Percentiles rank a stretch among this genome's conserved stretches.
Evolutionary conservation across 2,113 vertebrate species (phyloP).

Genomic region (Epinephelus fuscoguttatus): DNA sequence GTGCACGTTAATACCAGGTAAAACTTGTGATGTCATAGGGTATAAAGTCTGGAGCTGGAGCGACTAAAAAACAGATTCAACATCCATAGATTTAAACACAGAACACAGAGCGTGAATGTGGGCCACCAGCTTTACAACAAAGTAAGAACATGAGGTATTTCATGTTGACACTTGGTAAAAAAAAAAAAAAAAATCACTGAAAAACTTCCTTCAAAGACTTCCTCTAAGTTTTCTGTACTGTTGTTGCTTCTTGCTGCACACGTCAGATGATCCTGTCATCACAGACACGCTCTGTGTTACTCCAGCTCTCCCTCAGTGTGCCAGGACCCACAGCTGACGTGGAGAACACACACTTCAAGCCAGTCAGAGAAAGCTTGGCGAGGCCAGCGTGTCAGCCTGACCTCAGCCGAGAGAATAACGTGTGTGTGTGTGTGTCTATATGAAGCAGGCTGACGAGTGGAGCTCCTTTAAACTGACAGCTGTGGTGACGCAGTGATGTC

Average conservation of each 20-base stretch:
- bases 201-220: neutral
- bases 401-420: conserved; percentile 2
- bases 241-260: neutral
- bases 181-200: neutral
- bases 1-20: no score
- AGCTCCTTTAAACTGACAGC: conserved; percentile 28
- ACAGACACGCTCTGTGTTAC: conserved; percentile 41
- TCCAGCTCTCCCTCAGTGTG: conserved; percentile 11
- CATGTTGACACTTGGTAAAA: no score
- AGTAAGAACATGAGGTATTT: neutral
- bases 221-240: neutral
- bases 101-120: neutral
- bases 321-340: conserved; percentile 29
- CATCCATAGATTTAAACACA: neutral
- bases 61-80: no score
- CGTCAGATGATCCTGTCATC: conserved; percentile 26
- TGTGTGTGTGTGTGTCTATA: neutral
- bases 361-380: neutral
- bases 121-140: neutral
- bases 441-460: neutral
- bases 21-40: no score
- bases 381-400: neutral
- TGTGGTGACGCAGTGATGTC: conserved; percentile 13
- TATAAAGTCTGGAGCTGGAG: no score
- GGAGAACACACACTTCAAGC: conserved; percentile 5